Evolutionary conservation across 2,888 invertebrate species (phyloP), one percentile per base, ranked within the genome.

Genomic region (Lochmaea capreae): DNA sequence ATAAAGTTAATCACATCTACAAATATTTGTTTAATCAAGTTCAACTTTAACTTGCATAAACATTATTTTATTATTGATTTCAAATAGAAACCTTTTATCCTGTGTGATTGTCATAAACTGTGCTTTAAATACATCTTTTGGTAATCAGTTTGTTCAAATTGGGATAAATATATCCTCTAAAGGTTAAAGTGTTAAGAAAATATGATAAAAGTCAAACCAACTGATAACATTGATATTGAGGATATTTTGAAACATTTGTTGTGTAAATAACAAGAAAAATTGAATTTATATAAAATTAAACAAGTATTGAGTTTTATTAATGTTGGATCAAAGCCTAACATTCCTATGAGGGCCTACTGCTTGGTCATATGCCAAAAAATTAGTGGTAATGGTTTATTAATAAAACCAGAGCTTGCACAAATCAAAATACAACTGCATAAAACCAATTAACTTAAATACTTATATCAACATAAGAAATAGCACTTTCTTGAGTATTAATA

Each of bases 101-200:
- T 54, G 9, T 16, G 6, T n/a, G 16, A 9, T 54, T 54, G n/a
- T 54, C n/a, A 54, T n/a, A 54, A 54, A 6, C 18, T 6, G 54
- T 8, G 9, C 16, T n/a, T 54, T 54, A 18, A 54, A 54, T 16
- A 54, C 16, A 54, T n/a, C n/a, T n/a, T 54, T 54, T 10, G 2
- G 54, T 54, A 52, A 54, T 54, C 18, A n/a, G 49, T 49, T 49
- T 14, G n/a, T 54, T 54, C 10, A 54, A 54, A 54, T 6, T 54
- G 54, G 54, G 2, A 10, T 18, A 1, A 54, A 54, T 16, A 54
- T 54, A 54, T 16, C 9, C 18, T 10, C 10, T 18, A 54, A 9
- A 54, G 54, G 54, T 54, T 54, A 54, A 54, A 54, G 3, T 54
- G 18, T 54, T 54, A 54, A 54, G 18, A 10, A 54, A 9, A 8